Evolutionary conservation across 2,888 invertebrate genomes (phyloP), one percentile per base, ranked within the genome.

Genomic region (Dinocampus coccinellae): DNA sequence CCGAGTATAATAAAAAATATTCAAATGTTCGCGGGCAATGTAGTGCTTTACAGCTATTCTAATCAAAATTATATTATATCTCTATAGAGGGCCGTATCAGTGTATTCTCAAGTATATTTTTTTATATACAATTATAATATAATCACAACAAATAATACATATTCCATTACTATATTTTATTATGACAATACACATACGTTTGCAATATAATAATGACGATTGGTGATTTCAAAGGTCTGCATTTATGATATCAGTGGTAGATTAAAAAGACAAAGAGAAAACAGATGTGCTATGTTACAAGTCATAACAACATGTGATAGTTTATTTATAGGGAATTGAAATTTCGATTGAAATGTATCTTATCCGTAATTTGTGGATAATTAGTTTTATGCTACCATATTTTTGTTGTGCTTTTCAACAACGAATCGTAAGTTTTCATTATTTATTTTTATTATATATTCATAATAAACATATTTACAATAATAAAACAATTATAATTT

Each of bases 371-470:
- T 58, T 64, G 61, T 68, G 69, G 24, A 47, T 74, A 62, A 20
- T 73, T 62, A 58, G 68, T 16, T 53, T 75, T 61, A 26, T 74
- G 52, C n/a, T 66, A n/a, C 20, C 72, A 42, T 47, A 55, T 20
- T 69, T 55, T 11, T 75, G 75, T 33, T 73, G 29, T 16, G 70
- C 68, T 39, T 70, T 66, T n/a, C 68, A 75, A 62, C 69, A 75
- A 62, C 70, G 75, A 70, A 75, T 68, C 69, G 75, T 75, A 72
- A 6, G 75, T 70, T 24, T 16, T 33, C 7, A 29, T 29, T 4
- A 47, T 20, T 47, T 20, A 36, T 71, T 26, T 26, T 24, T 11
- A 22, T 3, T 47, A 39, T 9, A 24, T 22, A 11, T 33, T 65
- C 24, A 11, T 53, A n/a, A n/a, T n/a, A n/a, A n/a, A n/a, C n/a